These are phyloP conservation scores for Chlorodrepanis virens DNA, from an alignment of 2,113 vertebrate genomes.

Conservation along the genomic window DNA sequence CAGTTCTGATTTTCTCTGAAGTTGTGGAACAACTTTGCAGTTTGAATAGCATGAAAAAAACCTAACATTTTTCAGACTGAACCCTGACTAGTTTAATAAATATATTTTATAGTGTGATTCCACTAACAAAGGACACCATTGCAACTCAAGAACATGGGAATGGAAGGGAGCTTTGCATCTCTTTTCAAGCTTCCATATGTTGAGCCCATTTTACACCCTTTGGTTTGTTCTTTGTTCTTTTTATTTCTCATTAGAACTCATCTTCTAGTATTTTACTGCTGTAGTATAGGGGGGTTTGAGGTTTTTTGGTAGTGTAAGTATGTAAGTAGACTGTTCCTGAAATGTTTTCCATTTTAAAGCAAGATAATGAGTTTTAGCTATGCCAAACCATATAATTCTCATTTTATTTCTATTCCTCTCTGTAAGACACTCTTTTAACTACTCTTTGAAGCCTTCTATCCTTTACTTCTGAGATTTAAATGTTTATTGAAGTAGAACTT, in stretches of 20 bases:
- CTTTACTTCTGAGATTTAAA: not conserved
- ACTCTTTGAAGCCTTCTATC: not conserved
- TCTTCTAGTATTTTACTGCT: not conserved
- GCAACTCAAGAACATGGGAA: not conserved
- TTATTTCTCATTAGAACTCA: not conserved
- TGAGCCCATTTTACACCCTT: not conserved
- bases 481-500: not conserved
- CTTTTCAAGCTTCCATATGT: not conserved
- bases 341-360: not conserved
- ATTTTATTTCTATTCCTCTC: not conserved
- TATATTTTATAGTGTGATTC: not conserved
- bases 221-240: not conserved
- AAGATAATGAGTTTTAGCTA: not conserved
- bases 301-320: not conserved
- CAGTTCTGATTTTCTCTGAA: not conserved
- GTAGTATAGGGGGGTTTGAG: fast-evolving
- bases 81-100: not conserved
- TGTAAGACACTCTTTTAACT: not conserved
- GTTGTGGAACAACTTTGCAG: not conserved
- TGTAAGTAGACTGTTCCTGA: not conserved
- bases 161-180: not conserved
- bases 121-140: not conserved
- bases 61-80: not conserved
- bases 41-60: not conserved
- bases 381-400: not conserved